Percentiles rank a stretch among this genome's conserved stretches.
phyloP scores from a whole-genome alignment of 2,888 invertebrate species.

The Pheosia tremula region DNA sequence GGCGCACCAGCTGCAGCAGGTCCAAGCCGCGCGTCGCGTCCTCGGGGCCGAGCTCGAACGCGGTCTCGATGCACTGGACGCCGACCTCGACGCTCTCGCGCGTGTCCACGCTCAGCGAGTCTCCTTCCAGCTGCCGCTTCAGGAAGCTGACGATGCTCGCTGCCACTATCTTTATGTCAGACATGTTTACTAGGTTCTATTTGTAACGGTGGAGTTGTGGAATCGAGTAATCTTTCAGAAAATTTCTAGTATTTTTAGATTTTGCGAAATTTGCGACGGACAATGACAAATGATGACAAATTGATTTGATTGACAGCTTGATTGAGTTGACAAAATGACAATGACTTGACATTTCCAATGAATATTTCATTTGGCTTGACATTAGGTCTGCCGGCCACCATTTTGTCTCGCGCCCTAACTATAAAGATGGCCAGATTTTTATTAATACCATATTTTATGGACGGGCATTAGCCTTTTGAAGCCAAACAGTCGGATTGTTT shows the following conservation, averaged over 20 bases:
- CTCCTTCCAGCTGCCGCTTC: constrained; percentile 81
- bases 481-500: no score
- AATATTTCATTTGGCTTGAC: no score
- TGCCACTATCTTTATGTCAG: constrained; percentile 73
- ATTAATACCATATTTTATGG: no score
- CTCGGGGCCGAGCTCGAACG: constrained; percentile 88
- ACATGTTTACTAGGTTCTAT: constrained; percentile 50
- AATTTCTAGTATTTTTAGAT: constrained; percentile 53
- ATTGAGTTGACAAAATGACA: no score
- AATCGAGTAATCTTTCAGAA: constrained; percentile 20
- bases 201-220: constrained; percentile 7
- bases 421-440: no score
- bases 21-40: constrained; percentile 68
- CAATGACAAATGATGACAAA: constrained; percentile 6
- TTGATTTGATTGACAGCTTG: constrained; percentile 35
- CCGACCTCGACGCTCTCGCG: constrained; percentile 96
- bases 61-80: constrained; percentile 96
- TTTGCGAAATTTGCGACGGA: constrained; percentile 28
- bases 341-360: no score
- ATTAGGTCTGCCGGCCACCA: no score
- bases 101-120: constrained; percentile 69
- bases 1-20: constrained; percentile 61
- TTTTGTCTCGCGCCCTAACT: no score
- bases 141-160: constrained; percentile 85
- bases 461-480: no score